phyloP scores from a whole-genome alignment of 2,888 invertebrate genomes.

The Dasypolia templi region DNA sequence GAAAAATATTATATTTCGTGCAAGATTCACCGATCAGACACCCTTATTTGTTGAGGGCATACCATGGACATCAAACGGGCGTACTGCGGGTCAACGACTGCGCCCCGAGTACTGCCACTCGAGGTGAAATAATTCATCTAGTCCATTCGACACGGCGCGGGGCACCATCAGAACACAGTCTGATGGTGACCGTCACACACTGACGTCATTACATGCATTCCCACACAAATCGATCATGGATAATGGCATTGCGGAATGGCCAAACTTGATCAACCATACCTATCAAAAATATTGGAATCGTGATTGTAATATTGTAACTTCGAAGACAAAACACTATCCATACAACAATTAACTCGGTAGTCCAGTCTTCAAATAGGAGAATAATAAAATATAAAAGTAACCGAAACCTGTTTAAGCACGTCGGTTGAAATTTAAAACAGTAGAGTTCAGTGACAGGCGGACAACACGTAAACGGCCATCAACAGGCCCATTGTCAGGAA shows the following conservation, averaged over 20 bases:
- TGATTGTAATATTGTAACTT: slow-evolving; percentile 31
- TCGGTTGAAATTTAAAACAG: slow-evolving; percentile 73
- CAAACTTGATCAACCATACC: slow-evolving; percentile 39
- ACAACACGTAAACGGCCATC: slow-evolving; percentile 73
- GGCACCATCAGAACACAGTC: slow-evolving; percentile 52
- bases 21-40: slow-evolving; percentile 44
- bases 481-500: slow-evolving; percentile 81
- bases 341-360: slow-evolving; percentile 24
- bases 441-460: slow-evolving; percentile 79
- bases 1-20: slow-evolving; percentile 19
- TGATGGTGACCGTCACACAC: slow-evolving; percentile 57
- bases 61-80: slow-evolving; percentile 71
- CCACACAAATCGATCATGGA: slow-evolving; percentile 47
- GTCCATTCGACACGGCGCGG: slow-evolving; percentile 76
- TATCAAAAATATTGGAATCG: slow-evolving; percentile 40
- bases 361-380: slow-evolving; percentile 46
- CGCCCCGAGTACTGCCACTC: slow-evolving; percentile 69
- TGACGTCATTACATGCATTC: slow-evolving; percentile 61
- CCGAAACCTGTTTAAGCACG: slow-evolving; percentile 65
- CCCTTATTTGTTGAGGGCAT: slow-evolving; percentile 71
- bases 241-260: slow-evolving; percentile 47
- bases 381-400: slow-evolving; percentile 58
- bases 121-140: slow-evolving; percentile 82
- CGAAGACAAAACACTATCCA: slow-evolving; percentile 26
- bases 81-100: slow-evolving; percentile 85